These are phyloP conservation scores for Lamprologus callipterus DNA, from an alignment of 2,113 vertebrate genomes.

Conservation along the genomic window DNA sequence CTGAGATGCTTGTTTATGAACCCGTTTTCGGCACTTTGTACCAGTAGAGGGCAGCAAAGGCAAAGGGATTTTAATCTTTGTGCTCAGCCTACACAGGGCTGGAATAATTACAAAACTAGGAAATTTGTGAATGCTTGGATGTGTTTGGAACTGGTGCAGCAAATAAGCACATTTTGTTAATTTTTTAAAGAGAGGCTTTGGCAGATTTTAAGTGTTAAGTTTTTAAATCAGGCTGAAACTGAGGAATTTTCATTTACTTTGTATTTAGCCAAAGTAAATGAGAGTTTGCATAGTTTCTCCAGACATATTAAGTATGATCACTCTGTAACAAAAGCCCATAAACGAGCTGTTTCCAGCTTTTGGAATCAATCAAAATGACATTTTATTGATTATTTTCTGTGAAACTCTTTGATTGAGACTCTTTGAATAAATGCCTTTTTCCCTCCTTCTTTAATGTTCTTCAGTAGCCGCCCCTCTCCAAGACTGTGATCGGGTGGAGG, in stretches of 20 bases:
- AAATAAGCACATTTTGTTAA: background rate
- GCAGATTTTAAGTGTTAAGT: accelerated
- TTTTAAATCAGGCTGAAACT: background rate
- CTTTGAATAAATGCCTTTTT: background rate
- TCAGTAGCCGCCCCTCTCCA: conserved; percentile 53
- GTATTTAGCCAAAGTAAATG: background rate
- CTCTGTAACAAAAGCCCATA: background rate
- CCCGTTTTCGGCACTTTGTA: background rate
- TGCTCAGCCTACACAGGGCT: background rate
- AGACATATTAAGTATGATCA: background rate
- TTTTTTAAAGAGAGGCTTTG: background rate
- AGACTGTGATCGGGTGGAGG: conserved; percentile 52
- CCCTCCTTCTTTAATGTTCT: background rate
- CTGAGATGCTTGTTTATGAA: background rate
- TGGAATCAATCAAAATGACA: background rate
- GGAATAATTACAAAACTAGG: background rate
- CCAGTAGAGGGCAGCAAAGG: conserved; percentile 56
- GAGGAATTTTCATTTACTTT: background rate
- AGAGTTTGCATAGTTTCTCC: background rate
- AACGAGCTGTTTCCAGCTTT: background rate
- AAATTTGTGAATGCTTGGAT: background rate
- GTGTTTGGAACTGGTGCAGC: background rate
- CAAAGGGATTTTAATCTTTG: background rate
- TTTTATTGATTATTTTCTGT: background rate
- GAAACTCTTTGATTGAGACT: background rate